phyloP scores from a whole-genome alignment of 2,797 vertebrate genomes.

The Melopsittacus undulatus region DNA sequence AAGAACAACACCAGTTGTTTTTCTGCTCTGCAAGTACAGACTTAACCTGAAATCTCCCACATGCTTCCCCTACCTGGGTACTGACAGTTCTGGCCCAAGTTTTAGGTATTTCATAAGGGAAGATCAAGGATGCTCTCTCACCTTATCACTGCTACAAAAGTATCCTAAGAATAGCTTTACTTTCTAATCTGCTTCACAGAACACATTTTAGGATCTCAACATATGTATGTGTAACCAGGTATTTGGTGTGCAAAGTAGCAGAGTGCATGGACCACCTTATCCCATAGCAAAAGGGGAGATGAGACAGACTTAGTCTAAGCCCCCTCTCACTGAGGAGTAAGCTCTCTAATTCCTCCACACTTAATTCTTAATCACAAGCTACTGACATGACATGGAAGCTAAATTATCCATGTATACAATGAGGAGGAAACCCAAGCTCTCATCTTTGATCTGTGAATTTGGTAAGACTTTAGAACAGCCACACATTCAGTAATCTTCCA shows the following conservation, averaged over 20 bases:
- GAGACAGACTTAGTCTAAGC: background rate
- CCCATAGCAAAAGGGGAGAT: background rate
- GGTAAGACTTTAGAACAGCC: background rate
- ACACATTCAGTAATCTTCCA: background rate
- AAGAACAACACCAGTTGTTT: background rate
- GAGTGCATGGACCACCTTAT: background rate
- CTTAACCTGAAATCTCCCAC: background rate
- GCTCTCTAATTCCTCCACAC: background rate
- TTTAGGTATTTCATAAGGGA: background rate
- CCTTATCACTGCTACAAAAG: background rate
- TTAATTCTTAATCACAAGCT: background rate
- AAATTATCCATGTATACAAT: background rate
- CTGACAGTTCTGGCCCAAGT: background rate
- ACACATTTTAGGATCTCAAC: background rate
- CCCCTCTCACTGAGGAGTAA: background rate
- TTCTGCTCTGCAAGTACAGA: background rate
- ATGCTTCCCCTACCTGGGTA: background rate
- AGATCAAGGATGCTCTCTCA: background rate
- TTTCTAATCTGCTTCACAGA: background rate
- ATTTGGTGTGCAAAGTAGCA: background rate
- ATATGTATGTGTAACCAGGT: background rate
- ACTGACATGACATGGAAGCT: background rate
- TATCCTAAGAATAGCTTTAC: background rate
- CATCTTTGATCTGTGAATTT: background rate
- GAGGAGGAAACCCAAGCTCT: background rate